Percentiles rank a stretch among this genome's conserved stretches.
Evolutionary conservation across 2,113 vertebrate species (phyloP).

Genomic region (Amblyornis subalaris): DNA sequence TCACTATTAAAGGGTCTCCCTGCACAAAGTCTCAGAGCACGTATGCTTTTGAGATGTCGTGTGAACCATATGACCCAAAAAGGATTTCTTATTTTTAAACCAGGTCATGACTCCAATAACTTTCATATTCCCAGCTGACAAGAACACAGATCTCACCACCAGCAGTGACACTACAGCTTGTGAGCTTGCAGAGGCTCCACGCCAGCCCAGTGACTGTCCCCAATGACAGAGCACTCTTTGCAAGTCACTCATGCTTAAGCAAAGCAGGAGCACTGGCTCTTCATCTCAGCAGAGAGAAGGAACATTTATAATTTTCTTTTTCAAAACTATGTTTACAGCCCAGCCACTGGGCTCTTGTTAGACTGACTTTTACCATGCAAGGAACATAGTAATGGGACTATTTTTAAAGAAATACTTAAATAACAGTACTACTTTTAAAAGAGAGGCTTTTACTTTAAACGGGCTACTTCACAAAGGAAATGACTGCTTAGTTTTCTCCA

Average conservation of each 20-base stretch:
- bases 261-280: background rate
- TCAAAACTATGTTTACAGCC: background rate
- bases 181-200: background rate
- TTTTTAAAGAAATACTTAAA: background rate
- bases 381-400: background rate
- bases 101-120: background rate
- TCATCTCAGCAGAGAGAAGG: background rate
- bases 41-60: background rate
- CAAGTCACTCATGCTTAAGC: background rate
- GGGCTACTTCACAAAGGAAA: background rate
- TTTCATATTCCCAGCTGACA: slow-evolving; percentile 71
- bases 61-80: slow-evolving; percentile 5
- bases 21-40: background rate
- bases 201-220: background rate
- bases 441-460: background rate
- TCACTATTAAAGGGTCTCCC: background rate
- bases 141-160: background rate
- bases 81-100: slow-evolving; percentile 30
- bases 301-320: background rate
- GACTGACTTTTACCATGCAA: background rate
- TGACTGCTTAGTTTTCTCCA: background rate
- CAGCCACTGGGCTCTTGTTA: background rate
- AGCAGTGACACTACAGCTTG: background rate
- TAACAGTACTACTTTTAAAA: background rate
- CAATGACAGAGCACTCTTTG: background rate